phyloP scores from a whole-genome alignment of 2,797 vertebrate species.

The Peromyscus aztecus region DNA sequence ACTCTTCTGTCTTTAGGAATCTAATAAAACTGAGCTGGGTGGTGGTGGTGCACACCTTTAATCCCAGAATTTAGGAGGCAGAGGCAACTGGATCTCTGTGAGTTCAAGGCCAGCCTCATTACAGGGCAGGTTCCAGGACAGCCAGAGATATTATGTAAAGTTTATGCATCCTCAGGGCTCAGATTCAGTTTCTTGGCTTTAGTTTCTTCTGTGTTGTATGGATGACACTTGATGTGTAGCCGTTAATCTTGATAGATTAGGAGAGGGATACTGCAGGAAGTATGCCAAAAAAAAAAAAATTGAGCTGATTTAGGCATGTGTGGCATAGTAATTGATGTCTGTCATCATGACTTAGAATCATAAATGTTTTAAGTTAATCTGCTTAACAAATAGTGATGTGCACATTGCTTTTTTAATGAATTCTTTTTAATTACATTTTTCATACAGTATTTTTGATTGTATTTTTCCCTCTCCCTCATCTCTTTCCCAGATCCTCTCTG shows the following conservation, averaged over 20 bases:
- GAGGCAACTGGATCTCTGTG: too few species aligned
- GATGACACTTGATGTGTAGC: background rate
- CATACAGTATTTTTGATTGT: background rate
- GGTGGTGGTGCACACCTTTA: too few species aligned
- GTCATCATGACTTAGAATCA: conserved; percentile 36
- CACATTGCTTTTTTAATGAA: background rate
- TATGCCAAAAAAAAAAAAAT: too few species aligned
- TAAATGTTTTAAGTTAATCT: conserved; percentile 14
- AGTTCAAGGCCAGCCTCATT: too few species aligned
- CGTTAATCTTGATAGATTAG: background rate
- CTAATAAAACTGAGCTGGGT: background rate
- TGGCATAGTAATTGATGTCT: background rate
- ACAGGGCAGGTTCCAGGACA: too few species aligned
- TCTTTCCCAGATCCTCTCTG: background rate
- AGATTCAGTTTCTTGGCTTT: background rate
- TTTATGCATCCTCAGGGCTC: background rate
- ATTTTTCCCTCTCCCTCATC: background rate
- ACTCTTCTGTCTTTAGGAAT: background rate
- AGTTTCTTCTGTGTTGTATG: background rate
- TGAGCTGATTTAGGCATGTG: background rate
- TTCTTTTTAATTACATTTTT: background rate
- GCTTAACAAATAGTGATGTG: conserved; percentile 17
- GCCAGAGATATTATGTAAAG: background rate
- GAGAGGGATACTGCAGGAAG: background rate
- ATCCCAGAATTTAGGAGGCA: too few species aligned